A percentile compares a stretch with the other conserved stretches of the same genome.
Evolutionary conservation across 2,888 invertebrate species (phyloP).

Genomic region (Argynnis bischoffii): DNA sequence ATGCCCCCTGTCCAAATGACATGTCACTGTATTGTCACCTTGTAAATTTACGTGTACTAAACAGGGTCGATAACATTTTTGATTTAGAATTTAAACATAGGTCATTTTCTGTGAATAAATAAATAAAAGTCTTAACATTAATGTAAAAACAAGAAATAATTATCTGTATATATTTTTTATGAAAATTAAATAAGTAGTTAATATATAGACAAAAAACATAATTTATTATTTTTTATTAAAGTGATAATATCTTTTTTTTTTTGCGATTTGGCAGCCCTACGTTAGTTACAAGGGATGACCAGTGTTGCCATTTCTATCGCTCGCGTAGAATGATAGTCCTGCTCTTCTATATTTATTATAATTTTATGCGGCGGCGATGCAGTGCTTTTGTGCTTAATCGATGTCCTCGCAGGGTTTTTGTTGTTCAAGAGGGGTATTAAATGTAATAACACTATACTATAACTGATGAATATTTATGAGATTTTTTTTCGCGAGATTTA

Average conservation of each 20-base stretch:
- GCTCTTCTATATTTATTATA: constrained; percentile 76
- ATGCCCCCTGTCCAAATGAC: constrained; percentile 74
- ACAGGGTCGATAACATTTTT: not conserved
- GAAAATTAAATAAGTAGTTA: too few relatives aligned
- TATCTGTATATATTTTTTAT: too few relatives aligned
- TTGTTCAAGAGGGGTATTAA: constrained; percentile 65
- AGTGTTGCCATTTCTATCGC: constrained; percentile 37
- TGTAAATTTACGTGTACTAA: constrained; percentile 68
- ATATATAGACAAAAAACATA: not conserved
- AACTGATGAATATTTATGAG: constrained; percentile 69
- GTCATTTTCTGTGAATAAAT: too few relatives aligned
- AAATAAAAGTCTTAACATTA: too few relatives aligned
- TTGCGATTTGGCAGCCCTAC: constrained; percentile 1
- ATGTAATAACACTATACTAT: constrained; percentile 58
- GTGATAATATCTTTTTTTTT: not conserved
- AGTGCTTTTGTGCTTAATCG: constrained; percentile 74
- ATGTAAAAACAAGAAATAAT: too few relatives aligned
- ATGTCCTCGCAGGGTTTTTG: constrained; percentile 67
- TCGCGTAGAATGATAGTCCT: constrained; percentile 35
- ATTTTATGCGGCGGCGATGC: constrained; percentile 74
- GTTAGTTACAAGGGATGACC: constrained; percentile 50
- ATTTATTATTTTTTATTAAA: not conserved
- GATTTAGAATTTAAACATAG: too few relatives aligned
- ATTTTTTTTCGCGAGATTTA: constrained; percentile 62
- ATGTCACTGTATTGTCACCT: constrained; percentile 77